Evolutionary conservation across 2,888 invertebrate genomes (phyloP).

Genomic region (Philonicus albiceps): DNA sequence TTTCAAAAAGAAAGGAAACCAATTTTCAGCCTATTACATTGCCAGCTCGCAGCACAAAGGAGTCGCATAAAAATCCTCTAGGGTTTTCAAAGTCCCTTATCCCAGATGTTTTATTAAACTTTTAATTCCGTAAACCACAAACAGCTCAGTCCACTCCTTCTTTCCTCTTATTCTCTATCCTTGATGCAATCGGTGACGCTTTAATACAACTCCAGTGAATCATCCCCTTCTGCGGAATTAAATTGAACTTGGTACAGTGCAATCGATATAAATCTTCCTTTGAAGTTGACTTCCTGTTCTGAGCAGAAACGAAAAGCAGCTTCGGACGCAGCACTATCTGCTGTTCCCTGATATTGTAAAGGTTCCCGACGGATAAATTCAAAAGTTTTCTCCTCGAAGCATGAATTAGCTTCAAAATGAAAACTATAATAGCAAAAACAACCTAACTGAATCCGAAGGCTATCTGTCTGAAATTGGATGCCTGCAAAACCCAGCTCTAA

Average conservation of each 20-base stretch:
- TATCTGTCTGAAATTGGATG: not conserved
- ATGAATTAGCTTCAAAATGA: not conserved
- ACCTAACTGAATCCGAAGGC: not conserved
- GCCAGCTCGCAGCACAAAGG: not conserved
- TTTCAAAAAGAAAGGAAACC: not conserved
- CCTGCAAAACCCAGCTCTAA: not conserved
- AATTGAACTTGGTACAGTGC: not conserved
- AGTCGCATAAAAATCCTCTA: not conserved
- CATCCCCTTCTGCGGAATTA: not conserved
- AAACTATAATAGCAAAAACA: not conserved
- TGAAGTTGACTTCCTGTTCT: not conserved
- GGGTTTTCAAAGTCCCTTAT: not conserved
- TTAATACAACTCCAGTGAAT: not conserved
- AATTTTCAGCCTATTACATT: not conserved
- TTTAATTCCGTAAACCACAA: not conserved
- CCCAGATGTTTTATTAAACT: not conserved
- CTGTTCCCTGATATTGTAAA: not conserved
- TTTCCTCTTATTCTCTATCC: not conserved
- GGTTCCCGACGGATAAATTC: not conserved
- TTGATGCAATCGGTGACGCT: not conserved
- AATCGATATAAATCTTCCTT: not conserved
- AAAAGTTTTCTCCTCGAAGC: not conserved
- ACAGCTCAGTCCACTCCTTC: not conserved
- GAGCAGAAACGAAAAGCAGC: not conserved
- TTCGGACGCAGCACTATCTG: not conserved